These are phyloP conservation scores for Pomacea canaliculata DNA, from an alignment of 2,888 invertebrate genomes.

Conservation along the genomic window DNA sequence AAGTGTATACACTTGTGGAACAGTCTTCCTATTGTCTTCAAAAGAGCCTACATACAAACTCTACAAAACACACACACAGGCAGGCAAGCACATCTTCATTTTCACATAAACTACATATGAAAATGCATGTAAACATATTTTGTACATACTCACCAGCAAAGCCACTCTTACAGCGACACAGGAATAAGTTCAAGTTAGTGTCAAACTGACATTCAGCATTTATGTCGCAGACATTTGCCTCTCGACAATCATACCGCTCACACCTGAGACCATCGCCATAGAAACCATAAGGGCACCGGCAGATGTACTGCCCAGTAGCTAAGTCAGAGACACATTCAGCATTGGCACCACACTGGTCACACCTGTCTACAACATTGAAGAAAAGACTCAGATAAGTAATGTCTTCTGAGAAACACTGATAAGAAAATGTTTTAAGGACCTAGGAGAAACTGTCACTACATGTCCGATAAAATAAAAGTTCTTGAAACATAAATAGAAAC, in stretches of 20 bases:
- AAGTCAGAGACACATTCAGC: constrained; percentile 36
- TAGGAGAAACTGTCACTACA: too few relatives aligned
- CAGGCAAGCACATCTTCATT: not conserved
- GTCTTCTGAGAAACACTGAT: not conserved
- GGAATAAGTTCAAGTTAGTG: constrained; percentile 15
- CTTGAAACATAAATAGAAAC: not conserved
- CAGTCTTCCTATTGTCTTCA: not conserved
- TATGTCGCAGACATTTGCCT: constrained; percentile 24
- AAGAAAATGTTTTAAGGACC: not conserved
- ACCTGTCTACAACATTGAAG: constrained; percentile 8
- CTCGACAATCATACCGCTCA: constrained; percentile 44
- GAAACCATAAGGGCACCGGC: constrained; percentile 43
- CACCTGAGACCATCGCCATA: constrained; percentile 55
- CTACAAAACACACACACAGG: not conserved
- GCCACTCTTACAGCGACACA: constrained; percentile 31
- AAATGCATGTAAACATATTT: too few relatives aligned
- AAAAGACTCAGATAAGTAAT: not conserved
- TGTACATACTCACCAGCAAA: constrained; percentile 22
- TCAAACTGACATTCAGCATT: constrained; percentile 25
- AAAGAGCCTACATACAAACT: not conserved
- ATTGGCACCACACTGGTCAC: constrained; percentile 39
- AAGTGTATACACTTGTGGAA: too few relatives aligned
- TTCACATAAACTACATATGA: not conserved
- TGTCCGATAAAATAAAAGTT: too few relatives aligned
- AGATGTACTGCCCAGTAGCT: constrained; percentile 32